phyloP scores from a whole-genome alignment of 2,888 invertebrate species.

The Nemoura dubitans region DNA sequence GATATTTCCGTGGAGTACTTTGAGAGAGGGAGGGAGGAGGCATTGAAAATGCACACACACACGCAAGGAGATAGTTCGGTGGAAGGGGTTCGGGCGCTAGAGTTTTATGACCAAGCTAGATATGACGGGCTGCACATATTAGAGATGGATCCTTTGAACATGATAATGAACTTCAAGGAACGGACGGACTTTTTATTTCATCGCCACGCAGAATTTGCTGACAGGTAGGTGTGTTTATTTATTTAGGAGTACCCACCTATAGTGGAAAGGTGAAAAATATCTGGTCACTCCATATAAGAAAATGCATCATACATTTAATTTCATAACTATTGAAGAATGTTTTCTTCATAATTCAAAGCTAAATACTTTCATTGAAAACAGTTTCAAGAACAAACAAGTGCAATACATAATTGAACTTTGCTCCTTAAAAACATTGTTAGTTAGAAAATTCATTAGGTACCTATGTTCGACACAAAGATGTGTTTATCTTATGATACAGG shows the following conservation, averaged over 20 bases:
- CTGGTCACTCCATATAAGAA: too few relatives aligned
- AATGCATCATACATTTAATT: too few relatives aligned
- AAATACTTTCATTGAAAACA: too few relatives aligned
- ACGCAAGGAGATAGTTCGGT: conserved; percentile 55
- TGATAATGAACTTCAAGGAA: conserved; percentile 68
- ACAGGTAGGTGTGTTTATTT: conserved; percentile 48
- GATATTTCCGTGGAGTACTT: conserved; percentile 70
- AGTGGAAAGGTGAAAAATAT: too few relatives aligned
- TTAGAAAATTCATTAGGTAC: too few relatives aligned
- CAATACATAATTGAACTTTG: too few relatives aligned
- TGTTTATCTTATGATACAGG: too few relatives aligned
- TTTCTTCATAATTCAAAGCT: too few relatives aligned
- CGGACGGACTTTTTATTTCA: conserved; percentile 64
- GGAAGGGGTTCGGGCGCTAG: conserved; percentile 59
- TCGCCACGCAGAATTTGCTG: conserved; percentile 59
- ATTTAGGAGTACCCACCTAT: conserved; percentile 52
- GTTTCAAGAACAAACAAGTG: too few relatives aligned
- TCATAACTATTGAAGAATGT: too few relatives aligned
- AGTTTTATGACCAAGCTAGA: conserved; percentile 69
- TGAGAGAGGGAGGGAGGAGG: conserved; percentile 72
- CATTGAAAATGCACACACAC: conserved; percentile 70
- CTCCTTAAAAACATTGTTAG: too few relatives aligned
- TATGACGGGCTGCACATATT: conserved; percentile 74
- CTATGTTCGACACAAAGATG: too few relatives aligned
- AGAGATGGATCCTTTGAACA: conserved; percentile 63